phyloP scores from a whole-genome alignment of 1,140 invertebrate genomes.

The Goniozus legneri region DNA sequence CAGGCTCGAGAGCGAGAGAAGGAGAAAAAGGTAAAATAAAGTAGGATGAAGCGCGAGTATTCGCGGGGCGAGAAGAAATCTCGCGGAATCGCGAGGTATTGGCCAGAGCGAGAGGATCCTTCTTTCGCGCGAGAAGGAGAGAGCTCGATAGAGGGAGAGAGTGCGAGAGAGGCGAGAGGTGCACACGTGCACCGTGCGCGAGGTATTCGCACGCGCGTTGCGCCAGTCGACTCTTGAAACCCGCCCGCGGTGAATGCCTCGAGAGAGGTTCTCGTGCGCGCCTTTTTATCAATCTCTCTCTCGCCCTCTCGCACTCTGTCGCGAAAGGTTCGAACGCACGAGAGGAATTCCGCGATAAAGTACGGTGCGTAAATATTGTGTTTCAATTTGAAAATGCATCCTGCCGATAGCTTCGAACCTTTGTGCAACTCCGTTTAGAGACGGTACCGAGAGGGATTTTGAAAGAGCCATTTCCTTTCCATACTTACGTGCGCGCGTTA shows the following conservation, averaged over 20 bases:
- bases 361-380: too few species aligned
- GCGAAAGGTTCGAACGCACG: too few species aligned
- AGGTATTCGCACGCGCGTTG: slow-evolving; percentile 26
- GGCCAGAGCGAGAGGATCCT: too few species aligned
- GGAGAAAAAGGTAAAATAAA: too few species aligned
- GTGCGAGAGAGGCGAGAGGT: slow-evolving; percentile 18
- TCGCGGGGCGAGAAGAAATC: slow-evolving; percentile 15
- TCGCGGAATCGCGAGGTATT: too few species aligned
- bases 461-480: slow-evolving; percentile 7
- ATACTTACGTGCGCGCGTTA: slow-evolving; percentile 3
- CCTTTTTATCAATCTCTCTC: slow-evolving; percentile 17
- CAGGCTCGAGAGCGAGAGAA: slow-evolving; percentile 31
- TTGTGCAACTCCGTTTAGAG: too few species aligned
- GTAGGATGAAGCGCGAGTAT: too few species aligned
- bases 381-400: too few species aligned
- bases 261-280: slow-evolving; percentile 14
- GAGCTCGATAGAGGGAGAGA: slow-evolving; percentile 16
- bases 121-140: too few species aligned
- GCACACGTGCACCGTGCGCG: slow-evolving; percentile 31
- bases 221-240: slow-evolving; percentile 31
- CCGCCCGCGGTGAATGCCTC: slow-evolving; percentile 30
- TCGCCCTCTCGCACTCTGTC: background rate
- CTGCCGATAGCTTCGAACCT: too few species aligned
- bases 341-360: too few species aligned
- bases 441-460: too few species aligned